Evolutionary conservation across 2,113 vertebrate genomes (phyloP), one percentile per base, ranked within the genome.

Genomic region (Hemichromis elongatus): DNA sequence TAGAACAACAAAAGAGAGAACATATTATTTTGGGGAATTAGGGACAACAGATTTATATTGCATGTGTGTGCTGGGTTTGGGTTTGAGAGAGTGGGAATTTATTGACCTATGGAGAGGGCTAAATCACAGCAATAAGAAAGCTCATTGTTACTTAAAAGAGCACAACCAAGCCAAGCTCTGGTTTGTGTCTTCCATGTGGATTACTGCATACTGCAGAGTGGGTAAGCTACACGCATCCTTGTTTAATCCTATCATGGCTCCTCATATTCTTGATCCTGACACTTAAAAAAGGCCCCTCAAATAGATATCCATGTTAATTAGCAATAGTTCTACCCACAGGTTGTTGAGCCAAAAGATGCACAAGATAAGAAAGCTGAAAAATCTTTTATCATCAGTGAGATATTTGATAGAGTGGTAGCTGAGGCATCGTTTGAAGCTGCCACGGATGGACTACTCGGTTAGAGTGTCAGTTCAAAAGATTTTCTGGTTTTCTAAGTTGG

Each of bases 371-470:
- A 73, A 1, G 1, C 19, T 37, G 8, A 73, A 79, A 45, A 81
- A 54, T 47, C 56, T 86, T 73, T 59, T 47, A 89, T 81, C 50
- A 54, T 80, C 56, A 52, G 33, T 68, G 40, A 52, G 28, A 56
- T 79, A 80, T 6, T 21, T 13, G 73, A 45, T 26, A 87, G 63
- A 30, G 40, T n/a, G 10, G 79, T 28, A 79, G 85, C 82, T 52
- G 83, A 93, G 86, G 86, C 86, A 79, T 92, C 90, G 24, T 82
- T 68, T 81, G 24, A 84, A 75, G 52, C 83, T 68, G 50, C 59
- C 50, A 7, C 6, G 4, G 54, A 42, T 3, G 7, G 33, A 84
- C 73, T 80, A 45, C 53, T 1, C 7, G 2, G 24, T 68, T 24
- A 4, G 55, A 13, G 40, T 28, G 84, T 81, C 68, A 26, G 70